Base-by-base conservation (phyloP, 2,113 vertebrate genomes). In the Pituophis catenifer region DNA sequence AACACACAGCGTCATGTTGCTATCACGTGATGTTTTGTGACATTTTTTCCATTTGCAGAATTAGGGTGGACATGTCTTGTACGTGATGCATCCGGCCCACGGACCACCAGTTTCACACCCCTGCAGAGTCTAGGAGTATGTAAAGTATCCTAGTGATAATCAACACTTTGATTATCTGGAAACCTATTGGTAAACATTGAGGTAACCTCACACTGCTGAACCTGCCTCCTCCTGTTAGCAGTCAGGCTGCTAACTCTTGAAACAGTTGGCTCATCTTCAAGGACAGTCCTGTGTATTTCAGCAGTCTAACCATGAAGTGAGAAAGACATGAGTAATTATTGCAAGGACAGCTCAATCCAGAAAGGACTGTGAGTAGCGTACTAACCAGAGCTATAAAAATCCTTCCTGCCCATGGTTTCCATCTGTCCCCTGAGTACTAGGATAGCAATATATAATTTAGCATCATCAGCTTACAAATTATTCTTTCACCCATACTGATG, bases 81-180 rank as follows among this genome's bases (percentile, higher is more conserved):
- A 2, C 2, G 0, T 59, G 58, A 59, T 3, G 2, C 58, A 24
- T 59, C 58, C 0, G 2, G 2, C 21, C 8, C 8, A 9, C 9
- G 23, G 23, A 23, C 23, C 23, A 9, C 7, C 8, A 24, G 23
- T 59, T 59, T 59, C 23, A 59, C 8, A 59, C 23, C 23, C 8
- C 58, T 59, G 23, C 58, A 55, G 54, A 19, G 55, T 59, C 58
- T 10, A 38, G 70, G n/a, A 75, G 0, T 38, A 19, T 38, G n/a
- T 75, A 75, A 75, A 33, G 13, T 19, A 75, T 75, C 70, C n/a
- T 75, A 33, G n/a, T 65, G 26, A 65, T 65, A n/a, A 75, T 38
- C 70, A 38, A 2, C n/a, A 75, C 15, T 75, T 75, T 38, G 70
- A 75, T 75, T 17, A 33, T 33, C 70, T 75, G 70, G 70, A 75